Evolutionary conservation across 1,140 invertebrate genomes (phyloP).

Genomic region (Drosophila erecta): DNA sequence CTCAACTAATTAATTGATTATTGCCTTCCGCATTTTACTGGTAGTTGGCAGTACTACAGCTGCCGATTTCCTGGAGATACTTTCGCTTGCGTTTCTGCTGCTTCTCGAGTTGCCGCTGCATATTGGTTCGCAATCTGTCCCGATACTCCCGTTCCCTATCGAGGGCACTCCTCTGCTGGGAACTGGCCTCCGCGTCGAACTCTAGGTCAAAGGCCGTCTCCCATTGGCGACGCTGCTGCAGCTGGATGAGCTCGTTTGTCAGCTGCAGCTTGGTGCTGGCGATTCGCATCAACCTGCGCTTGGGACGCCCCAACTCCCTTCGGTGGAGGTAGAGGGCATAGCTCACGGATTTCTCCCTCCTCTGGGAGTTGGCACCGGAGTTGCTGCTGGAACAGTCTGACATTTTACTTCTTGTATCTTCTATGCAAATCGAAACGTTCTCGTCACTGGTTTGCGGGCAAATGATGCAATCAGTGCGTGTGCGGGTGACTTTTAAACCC

Average conservation of each 20-base stretch:
- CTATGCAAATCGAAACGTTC: conserved; percentile 39
- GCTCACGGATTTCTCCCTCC: conserved; percentile 31
- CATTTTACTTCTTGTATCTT: conserved; percentile 11
- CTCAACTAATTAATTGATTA: neutral
- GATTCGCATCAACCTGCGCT: conserved; percentile 55
- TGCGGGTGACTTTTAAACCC: conserved; percentile 52
- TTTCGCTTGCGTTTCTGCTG: conserved; percentile 24
- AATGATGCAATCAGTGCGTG: conserved; percentile 67
- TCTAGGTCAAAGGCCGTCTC: conserved; percentile 28
- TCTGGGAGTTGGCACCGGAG: conserved; percentile 13
- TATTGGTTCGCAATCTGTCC: conserved; percentile 47
- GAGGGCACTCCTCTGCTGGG: conserved; percentile 42
- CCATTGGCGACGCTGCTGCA: conserved; percentile 48
- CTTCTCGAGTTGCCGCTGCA: conserved; percentile 50
- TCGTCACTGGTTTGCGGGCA: conserved; percentile 26
- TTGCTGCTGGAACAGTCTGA: conserved; percentile 18
- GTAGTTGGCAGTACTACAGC: neutral
- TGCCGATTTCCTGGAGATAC: conserved; percentile 39
- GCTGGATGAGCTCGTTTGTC: conserved; percentile 67
- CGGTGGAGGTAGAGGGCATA: conserved; percentile 65
- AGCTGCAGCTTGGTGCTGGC: conserved; percentile 58
- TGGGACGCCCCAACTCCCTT: conserved; percentile 53
- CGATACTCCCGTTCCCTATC: conserved; percentile 56
- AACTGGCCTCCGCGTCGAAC: conserved; percentile 25
- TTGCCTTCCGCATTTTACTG: neutral